Evolutionary conservation across 2,113 vertebrate species (phyloP).

Genomic region (Ornithorhynchus anatinus): DNA sequence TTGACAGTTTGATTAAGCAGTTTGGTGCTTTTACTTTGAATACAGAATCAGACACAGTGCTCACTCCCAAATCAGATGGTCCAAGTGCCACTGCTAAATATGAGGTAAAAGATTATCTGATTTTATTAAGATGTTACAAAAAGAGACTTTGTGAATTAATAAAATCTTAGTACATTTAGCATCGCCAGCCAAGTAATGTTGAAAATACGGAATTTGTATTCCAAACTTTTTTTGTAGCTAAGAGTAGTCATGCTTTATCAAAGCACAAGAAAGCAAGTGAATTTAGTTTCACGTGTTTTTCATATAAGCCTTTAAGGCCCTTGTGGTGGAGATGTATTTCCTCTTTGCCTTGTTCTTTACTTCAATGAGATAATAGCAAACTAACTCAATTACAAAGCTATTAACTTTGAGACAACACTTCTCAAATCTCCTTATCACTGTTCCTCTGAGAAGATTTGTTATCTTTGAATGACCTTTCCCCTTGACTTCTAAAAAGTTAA

Average conservation of each 20-base stretch:
- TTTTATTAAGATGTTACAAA: not conserved
- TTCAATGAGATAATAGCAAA: not conserved
- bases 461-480: not conserved
- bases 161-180: too few relatives aligned
- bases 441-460: not conserved
- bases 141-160: not conserved
- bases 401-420: not conserved
- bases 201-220: not conserved
- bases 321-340: not conserved
- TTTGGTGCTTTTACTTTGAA: conserved; percentile 67
- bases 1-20: conserved; percentile 75
- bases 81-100: conserved; percentile 68
- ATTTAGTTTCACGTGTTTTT: not conserved
- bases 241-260: not conserved
- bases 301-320: not conserved
- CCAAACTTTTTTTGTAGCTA: not conserved
- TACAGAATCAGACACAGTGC: conserved; percentile 49
- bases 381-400: not conserved
- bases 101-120: conserved; percentile 54
- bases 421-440: not conserved
- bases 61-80: conserved; percentile 17
- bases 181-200: not conserved
- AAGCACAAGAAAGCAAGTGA: not conserved
- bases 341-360: not conserved
- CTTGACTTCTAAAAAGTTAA: not conserved